Conservation (phyloP, 2,888 invertebrate genomes). For the Listrodromus nycthemerus region DNA sequence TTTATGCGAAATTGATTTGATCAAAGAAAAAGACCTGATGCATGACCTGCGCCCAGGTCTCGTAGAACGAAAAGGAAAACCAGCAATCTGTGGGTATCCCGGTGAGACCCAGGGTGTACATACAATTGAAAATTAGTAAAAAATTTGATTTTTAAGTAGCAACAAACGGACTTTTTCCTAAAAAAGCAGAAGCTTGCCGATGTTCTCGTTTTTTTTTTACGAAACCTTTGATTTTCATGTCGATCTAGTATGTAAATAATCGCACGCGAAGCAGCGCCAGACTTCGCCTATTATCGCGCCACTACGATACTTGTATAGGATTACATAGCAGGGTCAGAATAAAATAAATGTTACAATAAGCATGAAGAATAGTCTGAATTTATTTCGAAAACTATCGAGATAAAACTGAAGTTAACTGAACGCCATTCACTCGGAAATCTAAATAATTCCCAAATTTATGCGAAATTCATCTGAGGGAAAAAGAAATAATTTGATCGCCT, state of each 20-base stretch:
- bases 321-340: conserved; percentile 53
- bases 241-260: conserved; percentile 46
- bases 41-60: conserved; percentile 10
- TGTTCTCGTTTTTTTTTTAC: neutral
- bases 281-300: conserved; percentile 17
- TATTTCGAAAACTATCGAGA: conserved; percentile 61
- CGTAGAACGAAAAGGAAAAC: neutral
- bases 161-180: too few relatives aligned
- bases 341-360: conserved; percentile 57
- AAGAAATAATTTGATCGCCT: too few relatives aligned
- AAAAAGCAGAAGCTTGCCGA: conserved; percentile 7
- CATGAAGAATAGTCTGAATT: conserved; percentile 52
- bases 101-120: conserved; percentile 9
- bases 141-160: conserved; percentile 20
- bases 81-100: conserved; percentile 10
- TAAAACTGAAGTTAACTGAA: conserved; percentile 42
- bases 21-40: conserved; percentile 13
- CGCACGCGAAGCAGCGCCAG: neutral
- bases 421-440: neutral
- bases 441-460: too few relatives aligned
- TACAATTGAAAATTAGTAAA: conserved; percentile 13
- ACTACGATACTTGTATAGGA: conserved; percentile 40
- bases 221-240: conserved; percentile 1
- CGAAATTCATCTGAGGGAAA: too few relatives aligned
- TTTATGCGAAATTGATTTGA: conserved; percentile 18